Conservation (phyloP, 2,797 vertebrate species). For the Acanthurus leucopareius region DNA sequence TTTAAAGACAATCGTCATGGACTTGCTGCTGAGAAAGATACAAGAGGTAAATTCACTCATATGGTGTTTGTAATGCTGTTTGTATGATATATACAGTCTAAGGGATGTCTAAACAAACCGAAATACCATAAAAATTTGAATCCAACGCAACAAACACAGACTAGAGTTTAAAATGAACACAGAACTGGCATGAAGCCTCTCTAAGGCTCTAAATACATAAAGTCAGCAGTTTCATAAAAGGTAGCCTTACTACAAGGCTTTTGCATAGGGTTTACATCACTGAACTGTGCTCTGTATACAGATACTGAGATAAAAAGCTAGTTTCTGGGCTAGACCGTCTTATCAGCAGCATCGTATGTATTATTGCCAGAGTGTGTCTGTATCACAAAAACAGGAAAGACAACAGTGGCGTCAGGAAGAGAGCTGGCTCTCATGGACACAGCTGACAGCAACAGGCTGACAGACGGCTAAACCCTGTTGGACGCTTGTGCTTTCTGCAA, state of each 20-base stretch:
- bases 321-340: not conserved
- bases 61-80: not conserved
- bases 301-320: conserved; percentile 26
- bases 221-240: not conserved
- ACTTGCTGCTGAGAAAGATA: not conserved
- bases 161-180: not conserved
- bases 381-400: conserved; percentile 74
- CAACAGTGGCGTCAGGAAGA: conserved; percentile 45
- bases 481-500: not conserved
- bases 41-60: not conserved
- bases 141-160: conserved; percentile 1
- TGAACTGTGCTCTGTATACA: conserved; percentile 14
- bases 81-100: not conserved
- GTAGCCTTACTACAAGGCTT: not conserved
- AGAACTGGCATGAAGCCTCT: not conserved
- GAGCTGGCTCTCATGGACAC: conserved; percentile 21
- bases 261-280: conserved; percentile 11
- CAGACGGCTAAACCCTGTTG: not conserved
- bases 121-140: not conserved
- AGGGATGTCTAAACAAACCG: not conserved
- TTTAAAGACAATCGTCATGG: not conserved
- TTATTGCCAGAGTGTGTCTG: conserved; percentile 29
- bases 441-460: not conserved
- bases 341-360: conserved; percentile 35
- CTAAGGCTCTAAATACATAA: not conserved